phyloP scores from a whole-genome alignment of 2,888 invertebrate species.

The Lasioglossum leucozonium region DNA sequence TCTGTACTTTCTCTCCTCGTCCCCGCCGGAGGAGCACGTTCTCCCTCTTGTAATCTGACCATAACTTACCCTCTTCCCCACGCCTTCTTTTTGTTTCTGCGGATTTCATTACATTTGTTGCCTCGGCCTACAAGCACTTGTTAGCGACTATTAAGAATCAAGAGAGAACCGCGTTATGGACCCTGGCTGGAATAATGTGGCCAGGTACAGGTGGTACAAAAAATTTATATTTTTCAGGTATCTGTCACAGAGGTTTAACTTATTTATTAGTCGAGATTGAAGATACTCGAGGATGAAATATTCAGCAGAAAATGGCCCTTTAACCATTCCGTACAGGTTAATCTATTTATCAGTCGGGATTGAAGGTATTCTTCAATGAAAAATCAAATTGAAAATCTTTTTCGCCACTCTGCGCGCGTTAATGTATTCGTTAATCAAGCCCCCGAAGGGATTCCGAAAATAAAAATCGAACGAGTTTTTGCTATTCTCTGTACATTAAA shows the following conservation, averaged over 20 bases:
- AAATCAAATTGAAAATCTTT: not conserved
- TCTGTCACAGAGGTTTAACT: too few species aligned
- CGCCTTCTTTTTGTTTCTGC: not conserved
- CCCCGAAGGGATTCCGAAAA: not conserved
- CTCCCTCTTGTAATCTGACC: conserved; percentile 30
- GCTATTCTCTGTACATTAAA: not conserved
- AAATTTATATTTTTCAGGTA: not conserved
- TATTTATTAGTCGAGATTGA: not conserved
- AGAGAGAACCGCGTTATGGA: not conserved
- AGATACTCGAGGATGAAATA: not conserved
- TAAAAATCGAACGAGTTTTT: not conserved
- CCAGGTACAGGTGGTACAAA: not conserved
- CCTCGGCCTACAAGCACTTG: not conserved
- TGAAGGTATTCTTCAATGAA: too few species aligned
- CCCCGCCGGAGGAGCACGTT: not conserved
- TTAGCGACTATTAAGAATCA: not conserved
- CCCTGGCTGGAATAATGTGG: not conserved
- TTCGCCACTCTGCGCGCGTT: not conserved
- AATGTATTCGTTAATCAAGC: not conserved
- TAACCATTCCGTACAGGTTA: too few species aligned
- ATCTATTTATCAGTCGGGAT: not conserved
- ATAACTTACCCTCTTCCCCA: conserved; percentile 7
- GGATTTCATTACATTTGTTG: conserved; percentile 13
- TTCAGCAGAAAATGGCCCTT: not conserved
- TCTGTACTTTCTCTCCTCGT: conserved; percentile 6